Evolutionary conservation across 2,113 vertebrate genomes (phyloP).

Genomic region (Phalacrocorax carbo): DNA sequence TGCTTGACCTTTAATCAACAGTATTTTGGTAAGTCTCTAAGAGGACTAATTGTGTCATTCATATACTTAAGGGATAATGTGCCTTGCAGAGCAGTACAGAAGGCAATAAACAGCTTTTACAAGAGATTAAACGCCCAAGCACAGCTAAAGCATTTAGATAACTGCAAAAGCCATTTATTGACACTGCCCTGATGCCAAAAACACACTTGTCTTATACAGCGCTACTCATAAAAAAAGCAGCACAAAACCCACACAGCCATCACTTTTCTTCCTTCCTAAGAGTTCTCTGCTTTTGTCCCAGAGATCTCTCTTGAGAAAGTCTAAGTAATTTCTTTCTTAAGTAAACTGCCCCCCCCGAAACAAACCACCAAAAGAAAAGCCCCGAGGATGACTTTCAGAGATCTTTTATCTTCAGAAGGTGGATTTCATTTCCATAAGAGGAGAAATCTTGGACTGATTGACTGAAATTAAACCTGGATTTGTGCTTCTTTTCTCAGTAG

Average conservation of each 20-base stretch:
- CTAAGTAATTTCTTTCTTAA: background rate
- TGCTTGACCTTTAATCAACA: constrained; percentile 28
- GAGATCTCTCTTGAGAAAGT: background rate
- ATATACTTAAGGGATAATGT: constrained; percentile 2
- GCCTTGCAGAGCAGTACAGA: background rate
- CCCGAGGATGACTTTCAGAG: background rate
- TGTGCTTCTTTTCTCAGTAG: background rate
- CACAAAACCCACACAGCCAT: background rate
- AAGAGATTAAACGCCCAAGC: constrained; percentile 58
- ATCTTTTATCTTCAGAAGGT: background rate
- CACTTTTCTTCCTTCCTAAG: background rate
- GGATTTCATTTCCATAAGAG: background rate
- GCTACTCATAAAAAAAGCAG: background rate
- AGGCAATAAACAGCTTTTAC: constrained; percentile 64
- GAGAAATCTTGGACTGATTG: background rate
- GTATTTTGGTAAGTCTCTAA: constrained; percentile 27
- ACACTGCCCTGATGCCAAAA: background rate
- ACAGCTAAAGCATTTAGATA: constrained; percentile 44
- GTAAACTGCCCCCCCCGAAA: too few species aligned
- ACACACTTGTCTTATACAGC: background rate
- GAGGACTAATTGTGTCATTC: constrained; percentile 10
- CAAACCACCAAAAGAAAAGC: background rate
- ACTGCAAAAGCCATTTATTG: constrained; percentile 52
- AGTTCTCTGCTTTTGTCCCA: background rate
- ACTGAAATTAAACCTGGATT: background rate